A percentile compares a stretch with the other conserved stretches of the same genome.
phyloP scores from a whole-genome alignment of 92 coral and sea anemone species.

The Porites cylindrica region DNA sequence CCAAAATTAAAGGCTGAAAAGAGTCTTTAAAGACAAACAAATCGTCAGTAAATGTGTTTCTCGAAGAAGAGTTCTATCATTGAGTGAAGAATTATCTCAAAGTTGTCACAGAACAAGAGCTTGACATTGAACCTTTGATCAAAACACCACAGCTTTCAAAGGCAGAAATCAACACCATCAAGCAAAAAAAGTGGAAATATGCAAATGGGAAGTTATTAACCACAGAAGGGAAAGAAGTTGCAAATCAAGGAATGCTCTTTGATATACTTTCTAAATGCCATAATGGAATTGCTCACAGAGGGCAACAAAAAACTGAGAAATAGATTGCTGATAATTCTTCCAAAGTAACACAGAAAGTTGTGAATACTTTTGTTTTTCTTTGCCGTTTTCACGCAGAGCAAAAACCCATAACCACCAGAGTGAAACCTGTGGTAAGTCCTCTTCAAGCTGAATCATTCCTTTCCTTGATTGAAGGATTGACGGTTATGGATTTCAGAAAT shows the following conservation, averaged over 20 bases:
- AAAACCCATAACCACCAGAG: constrained; percentile 36
- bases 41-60: constrained; percentile 26
- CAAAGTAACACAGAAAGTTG: constrained; percentile 41
- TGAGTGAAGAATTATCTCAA: constrained; percentile 40
- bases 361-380: constrained; percentile 36
- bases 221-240: background rate
- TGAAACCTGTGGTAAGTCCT: no score
- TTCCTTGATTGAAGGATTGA: no score
- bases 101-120: background rate
- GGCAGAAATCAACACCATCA: no score
- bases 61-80: background rate
- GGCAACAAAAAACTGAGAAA: constrained; percentile 55
- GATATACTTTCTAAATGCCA: no score
- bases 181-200: no score
- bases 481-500: no score
- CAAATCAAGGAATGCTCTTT: no score
- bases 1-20: no score
- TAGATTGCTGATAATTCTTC: constrained; percentile 54
- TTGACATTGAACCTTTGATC: no score
- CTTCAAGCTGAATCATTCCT: no score
- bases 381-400: constrained; percentile 44
- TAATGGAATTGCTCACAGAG: constrained; percentile 23
- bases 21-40: background rate
- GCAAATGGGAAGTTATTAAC: constrained; percentile 21
- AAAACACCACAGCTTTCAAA: no score